A percentile compares a stretch with the other conserved stretches of the same genome.
phyloP scores from a whole-genome alignment of 2,113 vertebrate genomes.

The Helogale parvula region DNA sequence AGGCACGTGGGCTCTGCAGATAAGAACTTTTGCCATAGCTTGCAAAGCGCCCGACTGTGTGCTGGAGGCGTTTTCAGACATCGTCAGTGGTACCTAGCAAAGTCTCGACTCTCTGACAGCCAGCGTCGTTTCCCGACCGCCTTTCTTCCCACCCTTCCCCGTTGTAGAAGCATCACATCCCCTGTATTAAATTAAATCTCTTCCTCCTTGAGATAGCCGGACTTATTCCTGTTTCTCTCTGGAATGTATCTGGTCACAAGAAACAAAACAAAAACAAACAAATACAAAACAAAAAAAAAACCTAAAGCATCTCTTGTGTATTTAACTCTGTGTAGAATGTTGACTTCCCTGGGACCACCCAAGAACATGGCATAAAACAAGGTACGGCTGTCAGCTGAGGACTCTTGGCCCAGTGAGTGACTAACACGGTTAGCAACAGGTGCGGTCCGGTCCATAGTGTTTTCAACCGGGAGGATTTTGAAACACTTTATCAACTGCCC shows the following conservation, averaged over 20 bases:
- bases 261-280: neutral
- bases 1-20: no score
- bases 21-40: neutral
- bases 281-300: no score
- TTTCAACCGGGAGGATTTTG: neutral
- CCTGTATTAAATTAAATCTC: neutral
- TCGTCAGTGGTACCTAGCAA: neutral
- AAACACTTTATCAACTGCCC: neutral
- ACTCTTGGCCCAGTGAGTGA: neutral
- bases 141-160: neutral
- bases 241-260: neutral
- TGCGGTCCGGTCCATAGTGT: no score
- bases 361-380: neutral
- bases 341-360: neutral
- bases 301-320: neutral
- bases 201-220: neutral
- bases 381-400: neutral
- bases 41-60: rapidly evolving
- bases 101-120: neutral
- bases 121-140: neutral
- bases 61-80: neutral
- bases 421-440: neutral
- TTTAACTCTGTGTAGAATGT: neutral
- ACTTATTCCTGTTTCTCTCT: neutral
- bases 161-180: neutral